These are phyloP conservation scores for Chinchilla lanigera DNA, from an alignment of 2,113 vertebrate species.

Conservation along the genomic window DNA sequence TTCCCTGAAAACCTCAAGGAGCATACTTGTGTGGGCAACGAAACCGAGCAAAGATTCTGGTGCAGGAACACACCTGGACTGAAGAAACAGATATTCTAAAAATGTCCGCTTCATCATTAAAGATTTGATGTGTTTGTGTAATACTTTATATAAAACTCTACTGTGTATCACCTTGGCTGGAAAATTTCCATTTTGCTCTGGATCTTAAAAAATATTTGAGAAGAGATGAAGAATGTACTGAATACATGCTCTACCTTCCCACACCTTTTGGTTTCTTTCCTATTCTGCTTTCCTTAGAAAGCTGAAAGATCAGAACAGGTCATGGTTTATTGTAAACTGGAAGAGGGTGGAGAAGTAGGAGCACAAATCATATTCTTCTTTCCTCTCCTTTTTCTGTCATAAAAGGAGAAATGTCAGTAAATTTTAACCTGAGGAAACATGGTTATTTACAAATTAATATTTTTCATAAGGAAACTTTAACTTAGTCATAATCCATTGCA, in stretches of 20 bases:
- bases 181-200: not conserved
- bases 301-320: not conserved
- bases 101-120: not conserved
- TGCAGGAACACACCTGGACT: not conserved
- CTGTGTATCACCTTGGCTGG: not conserved
- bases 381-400: not conserved
- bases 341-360: not conserved
- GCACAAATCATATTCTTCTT: not conserved
- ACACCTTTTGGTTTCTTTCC: not conserved
- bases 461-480: not conserved
- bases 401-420: not conserved
- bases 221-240: not conserved
- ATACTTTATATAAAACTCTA: not conserved
- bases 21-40: not conserved
- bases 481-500: not conserved
- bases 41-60: not conserved
- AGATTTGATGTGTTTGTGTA: not conserved
- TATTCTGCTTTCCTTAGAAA: not conserved
- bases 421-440: conserved; percentile 10
- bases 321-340: not conserved
- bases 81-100: conserved; percentile 8
- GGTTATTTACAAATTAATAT: not conserved
- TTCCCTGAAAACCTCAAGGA: not conserved
- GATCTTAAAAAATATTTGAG: not conserved
- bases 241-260: not conserved